Percentiles rank a stretch among this genome's conserved stretches.
phyloP scores from a whole-genome alignment of 35 echinoderm and acorn worm genomes.

The Nesometra sesokonis region DNA sequence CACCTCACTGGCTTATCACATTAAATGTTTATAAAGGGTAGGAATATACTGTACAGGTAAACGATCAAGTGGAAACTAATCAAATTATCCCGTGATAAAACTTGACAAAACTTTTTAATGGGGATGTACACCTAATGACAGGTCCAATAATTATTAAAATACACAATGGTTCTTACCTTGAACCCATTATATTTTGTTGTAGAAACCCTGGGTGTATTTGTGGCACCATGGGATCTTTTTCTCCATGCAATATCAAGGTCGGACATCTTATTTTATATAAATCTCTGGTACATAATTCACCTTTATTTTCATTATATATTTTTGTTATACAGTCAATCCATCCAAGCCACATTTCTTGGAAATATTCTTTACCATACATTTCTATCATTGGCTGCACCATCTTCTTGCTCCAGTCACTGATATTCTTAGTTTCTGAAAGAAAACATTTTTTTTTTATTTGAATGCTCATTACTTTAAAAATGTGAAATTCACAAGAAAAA shows the following conservation, averaged over 20 bases:
- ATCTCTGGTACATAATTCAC: conserved; percentile 55
- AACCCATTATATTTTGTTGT: conserved; percentile 65
- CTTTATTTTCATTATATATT: conserved; percentile 19
- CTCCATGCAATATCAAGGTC: conserved; percentile 81
- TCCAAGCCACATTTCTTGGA: conserved; percentile 47
- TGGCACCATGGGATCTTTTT: conserved; percentile 78
- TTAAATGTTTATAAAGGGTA: no score
- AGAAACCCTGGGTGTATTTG: conserved; percentile 61
- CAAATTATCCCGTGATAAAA: no score
- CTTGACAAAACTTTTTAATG: no score
- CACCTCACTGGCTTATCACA: no score
- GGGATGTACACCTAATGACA: no score
- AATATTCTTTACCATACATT: conserved; percentile 73
- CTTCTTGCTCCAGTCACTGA: conserved; percentile 69
- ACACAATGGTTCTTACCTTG: conserved; percentile 41
- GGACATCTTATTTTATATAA: conserved; percentile 41
- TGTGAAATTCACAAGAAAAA: no score
- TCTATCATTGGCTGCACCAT: conserved; percentile 85
- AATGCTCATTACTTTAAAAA: no score
- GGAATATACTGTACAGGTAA: no score
- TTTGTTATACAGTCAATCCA: conserved; percentile 57
- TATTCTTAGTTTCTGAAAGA: conserved; percentile 62
- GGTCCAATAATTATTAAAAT: not conserved
- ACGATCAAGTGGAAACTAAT: no score
- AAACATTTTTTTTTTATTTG: no score